Evolutionary conservation across 2,113 vertebrate species (phyloP).

Genomic region (Nothoprocta perdicaria): DNA sequence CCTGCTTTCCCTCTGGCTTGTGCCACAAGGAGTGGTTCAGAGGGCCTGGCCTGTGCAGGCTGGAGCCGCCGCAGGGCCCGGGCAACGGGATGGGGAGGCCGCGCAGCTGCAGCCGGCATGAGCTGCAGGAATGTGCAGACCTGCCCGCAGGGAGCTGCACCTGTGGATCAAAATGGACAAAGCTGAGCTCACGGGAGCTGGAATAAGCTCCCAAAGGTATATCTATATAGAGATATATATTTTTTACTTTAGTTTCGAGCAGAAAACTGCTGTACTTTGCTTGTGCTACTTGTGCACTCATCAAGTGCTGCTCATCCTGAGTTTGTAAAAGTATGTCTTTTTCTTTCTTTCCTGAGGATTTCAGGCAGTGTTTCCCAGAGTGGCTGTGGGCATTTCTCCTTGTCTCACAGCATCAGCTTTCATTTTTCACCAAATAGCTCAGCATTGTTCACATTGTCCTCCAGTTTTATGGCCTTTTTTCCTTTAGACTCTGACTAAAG

Average conservation of each 20-base stretch:
- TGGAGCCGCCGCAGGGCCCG: not conserved
- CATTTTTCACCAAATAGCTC: slow-evolving; percentile 43
- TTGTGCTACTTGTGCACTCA: not conserved
- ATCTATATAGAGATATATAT: not conserved
- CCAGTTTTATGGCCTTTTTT: not conserved
- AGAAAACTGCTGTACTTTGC: not conserved
- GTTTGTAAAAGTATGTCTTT: slow-evolving; percentile 3
- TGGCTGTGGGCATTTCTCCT: slow-evolving; percentile 36
- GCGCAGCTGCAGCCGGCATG: accelerated
- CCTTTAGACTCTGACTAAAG: not conserved
- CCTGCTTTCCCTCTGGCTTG: not conserved
- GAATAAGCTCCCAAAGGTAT: too few species aligned
- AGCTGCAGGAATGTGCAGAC: not conserved
- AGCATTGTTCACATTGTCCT: slow-evolving; percentile 40
- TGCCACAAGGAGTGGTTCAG: not conserved
- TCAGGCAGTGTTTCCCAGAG: slow-evolving; percentile 4
- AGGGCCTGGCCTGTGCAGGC: not conserved
- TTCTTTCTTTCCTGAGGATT: slow-evolving; percentile 1
- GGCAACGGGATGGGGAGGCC: not conserved
- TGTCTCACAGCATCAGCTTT: slow-evolving; percentile 20
- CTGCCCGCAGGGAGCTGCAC: not conserved
- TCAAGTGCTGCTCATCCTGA: not conserved
- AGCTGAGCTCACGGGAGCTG: not conserved
- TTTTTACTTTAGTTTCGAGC: not conserved
- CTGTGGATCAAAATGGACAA: not conserved